phyloP scores from a whole-genome alignment of 2,888 invertebrate genomes.

The Netelia melanura region DNA sequence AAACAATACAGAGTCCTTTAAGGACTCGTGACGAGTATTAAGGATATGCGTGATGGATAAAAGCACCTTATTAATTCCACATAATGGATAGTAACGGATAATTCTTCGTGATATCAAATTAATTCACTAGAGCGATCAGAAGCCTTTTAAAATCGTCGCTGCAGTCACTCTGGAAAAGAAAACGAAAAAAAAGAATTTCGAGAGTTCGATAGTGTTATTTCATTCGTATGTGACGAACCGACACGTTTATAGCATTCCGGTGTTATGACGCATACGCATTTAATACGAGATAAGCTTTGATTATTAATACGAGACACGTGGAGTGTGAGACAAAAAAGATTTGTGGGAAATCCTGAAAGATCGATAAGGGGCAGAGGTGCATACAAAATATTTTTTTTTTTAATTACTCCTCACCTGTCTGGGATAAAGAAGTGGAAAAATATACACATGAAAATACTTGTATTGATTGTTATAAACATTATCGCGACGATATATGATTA shows the following conservation, averaged over 20 bases:
- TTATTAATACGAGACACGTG: conserved; percentile 15
- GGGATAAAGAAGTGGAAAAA: conserved; percentile 38
- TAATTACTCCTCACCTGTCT: conserved; percentile 36
- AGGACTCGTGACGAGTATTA: conserved; percentile 29
- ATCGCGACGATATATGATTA: conserved; percentile 45
- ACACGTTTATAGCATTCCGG: too few species aligned
- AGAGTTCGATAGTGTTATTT: conserved; percentile 55
- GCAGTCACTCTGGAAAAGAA: conserved; percentile 83
- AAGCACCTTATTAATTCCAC: conserved; percentile 62
- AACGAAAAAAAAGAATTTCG: conserved; percentile 65
- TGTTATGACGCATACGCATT: conserved; percentile 2
- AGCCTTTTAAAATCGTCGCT: conserved; percentile 82
- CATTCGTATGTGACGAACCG: conserved; percentile 11
- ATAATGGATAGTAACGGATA: conserved; percentile 34
- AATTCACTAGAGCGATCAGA: conserved; percentile 82
- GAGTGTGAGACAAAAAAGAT: conserved; percentile 23
- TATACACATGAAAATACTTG: conserved; percentile 60
- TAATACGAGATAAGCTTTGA: background rate
- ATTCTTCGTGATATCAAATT: conserved; percentile 68
- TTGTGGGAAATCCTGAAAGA: background rate
- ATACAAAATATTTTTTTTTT: conserved; percentile 21
- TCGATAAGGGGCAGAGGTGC: background rate
- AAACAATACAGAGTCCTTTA: conserved; percentile 24
- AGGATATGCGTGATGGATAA: conserved; percentile 53
- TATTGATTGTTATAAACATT: conserved; percentile 64